Percentiles rank a stretch among this genome's conserved stretches.
Evolutionary conservation across 2,888 invertebrate species (phyloP).

Genomic region (Sinopyrophorus schimmeli): DNA sequence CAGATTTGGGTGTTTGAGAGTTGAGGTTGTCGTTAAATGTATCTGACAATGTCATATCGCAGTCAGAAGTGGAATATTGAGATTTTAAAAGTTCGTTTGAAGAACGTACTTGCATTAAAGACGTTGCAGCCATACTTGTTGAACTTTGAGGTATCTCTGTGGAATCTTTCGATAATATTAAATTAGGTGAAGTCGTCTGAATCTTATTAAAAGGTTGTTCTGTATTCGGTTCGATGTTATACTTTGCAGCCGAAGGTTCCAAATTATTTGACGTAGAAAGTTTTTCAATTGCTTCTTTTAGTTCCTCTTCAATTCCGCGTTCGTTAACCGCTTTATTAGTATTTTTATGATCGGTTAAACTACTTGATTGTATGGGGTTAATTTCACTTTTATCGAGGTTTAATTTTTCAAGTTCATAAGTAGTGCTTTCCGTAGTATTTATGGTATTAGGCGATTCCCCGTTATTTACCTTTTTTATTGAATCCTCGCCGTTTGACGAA

Average conservation of each 20-base stretch:
- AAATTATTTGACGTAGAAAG: slow-evolving; percentile 47
- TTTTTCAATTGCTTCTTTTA: slow-evolving; percentile 52
- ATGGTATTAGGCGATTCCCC: too few relatives aligned
- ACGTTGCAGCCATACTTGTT: slow-evolving; percentile 29
- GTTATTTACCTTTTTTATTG: slow-evolving; percentile 25
- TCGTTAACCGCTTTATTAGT: slow-evolving; percentile 20
- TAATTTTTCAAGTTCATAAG: slow-evolving; percentile 61
- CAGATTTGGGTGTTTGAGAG: slow-evolving; percentile 9
- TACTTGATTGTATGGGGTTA: background rate
- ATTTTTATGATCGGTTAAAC: slow-evolving; percentile 11
- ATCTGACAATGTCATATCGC: background rate
- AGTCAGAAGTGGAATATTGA: slow-evolving; percentile 17
- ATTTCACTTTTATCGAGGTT: slow-evolving; percentile 7
- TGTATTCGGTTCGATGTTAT: slow-evolving; percentile 50
- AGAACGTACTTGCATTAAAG: slow-evolving; percentile 22
- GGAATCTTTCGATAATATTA: slow-evolving; percentile 35
- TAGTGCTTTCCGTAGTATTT: too few relatives aligned
- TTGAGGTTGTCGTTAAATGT: slow-evolving; percentile 27
- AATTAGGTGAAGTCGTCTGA: slow-evolving; percentile 26
- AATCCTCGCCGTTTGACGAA: too few relatives aligned
- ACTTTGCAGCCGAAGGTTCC: slow-evolving; percentile 47
- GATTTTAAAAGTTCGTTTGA: slow-evolving; percentile 28
- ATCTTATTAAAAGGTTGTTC: slow-evolving; percentile 47
- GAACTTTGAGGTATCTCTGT: slow-evolving; percentile 30
- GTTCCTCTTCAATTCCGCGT: slow-evolving; percentile 43